Conservation (phyloP, 2,797 vertebrate species). For the Takifugu rubripes region DNA sequence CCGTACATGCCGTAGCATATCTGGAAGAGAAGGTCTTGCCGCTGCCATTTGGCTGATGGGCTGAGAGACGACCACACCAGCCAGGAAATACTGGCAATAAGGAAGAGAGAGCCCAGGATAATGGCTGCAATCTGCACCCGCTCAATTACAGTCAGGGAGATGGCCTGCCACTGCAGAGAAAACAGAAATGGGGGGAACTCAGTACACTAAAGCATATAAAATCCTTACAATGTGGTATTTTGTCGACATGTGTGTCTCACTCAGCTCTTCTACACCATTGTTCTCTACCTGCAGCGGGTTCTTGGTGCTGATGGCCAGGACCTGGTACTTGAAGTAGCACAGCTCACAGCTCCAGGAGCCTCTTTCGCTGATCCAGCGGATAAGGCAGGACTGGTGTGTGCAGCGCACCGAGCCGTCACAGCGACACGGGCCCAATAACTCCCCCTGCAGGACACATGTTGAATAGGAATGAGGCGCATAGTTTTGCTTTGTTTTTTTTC, state of each 20-base stretch:
- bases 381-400: constrained; percentile 87
- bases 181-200: not conserved
- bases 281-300: constrained; percentile 82
- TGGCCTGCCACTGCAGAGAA: constrained; percentile 81
- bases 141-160: constrained; percentile 87
- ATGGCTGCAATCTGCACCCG: constrained; percentile 88
- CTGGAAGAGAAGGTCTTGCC: constrained; percentile 88
- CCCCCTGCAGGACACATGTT: constrained; percentile 75
- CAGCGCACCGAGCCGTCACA: constrained; percentile 85
- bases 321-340: constrained; percentile 90
- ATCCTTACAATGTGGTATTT: not conserved
- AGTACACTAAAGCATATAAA: not conserved
- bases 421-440: constrained; percentile 84
- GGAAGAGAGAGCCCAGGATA: constrained; percentile 86
- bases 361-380: constrained; percentile 89
- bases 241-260: not conserved
- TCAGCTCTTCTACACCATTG: not conserved
- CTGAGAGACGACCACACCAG: constrained; percentile 88
- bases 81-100: constrained; percentile 87
- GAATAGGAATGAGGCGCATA: constrained; percentile 7
- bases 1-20: constrained; percentile 93
- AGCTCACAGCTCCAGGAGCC: constrained; percentile 91
- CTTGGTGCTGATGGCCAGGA: constrained; percentile 88
- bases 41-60: constrained; percentile 87
- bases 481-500: not conserved